Evolutionary conservation across 1,140 invertebrate species (phyloP), one percentile per base, ranked within the genome.

Genomic region (Charaxes varanes): DNA sequence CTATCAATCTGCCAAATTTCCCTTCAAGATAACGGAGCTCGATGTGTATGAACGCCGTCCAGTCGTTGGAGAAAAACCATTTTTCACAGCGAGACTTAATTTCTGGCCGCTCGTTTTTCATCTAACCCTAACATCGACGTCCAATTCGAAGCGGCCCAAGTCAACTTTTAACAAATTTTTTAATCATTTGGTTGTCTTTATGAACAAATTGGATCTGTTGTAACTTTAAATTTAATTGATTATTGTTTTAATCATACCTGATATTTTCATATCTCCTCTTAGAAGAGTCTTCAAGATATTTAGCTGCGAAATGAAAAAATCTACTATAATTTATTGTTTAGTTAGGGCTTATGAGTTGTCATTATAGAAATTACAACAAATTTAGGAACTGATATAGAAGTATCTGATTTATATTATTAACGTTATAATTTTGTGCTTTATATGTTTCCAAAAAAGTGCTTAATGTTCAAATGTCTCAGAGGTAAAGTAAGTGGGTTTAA

Each of bases 51-150:
- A 37, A 37, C 35, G 27, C 24, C 62, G 70, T 59, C 62, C 27
- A 28, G 12, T 28, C 13, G 27, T 63, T 64, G 38, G 31, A 38
- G 37, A 43, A 36, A 31, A 62, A 60, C 53, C 68, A 78, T 78
- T 78, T 74, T 74, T 78, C 70, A 78, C 62, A 33, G 55, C 41
- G 62, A 65, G 53, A 70, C 58, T 78, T 74, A 78, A 74, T 78
- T 78, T 74, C 56, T 66, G 33, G 24, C 27, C 31, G 50, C 46
- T 78, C 70, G 68, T 78, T 78, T 78, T 74, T 74, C 73, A 74
- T 72, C 59, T 58, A 62, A 71, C 70, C 73, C 68, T 58, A 64
- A 59, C 40, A 33, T 28, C 45, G 35, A 21, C 17, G 21, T 14
- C 4, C 22, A 12, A 16, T 26, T 21, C 14, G 47, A 58, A 60